phyloP scores from a whole-genome alignment of 2,113 vertebrate species.

The Perognathus longimembris region DNA sequence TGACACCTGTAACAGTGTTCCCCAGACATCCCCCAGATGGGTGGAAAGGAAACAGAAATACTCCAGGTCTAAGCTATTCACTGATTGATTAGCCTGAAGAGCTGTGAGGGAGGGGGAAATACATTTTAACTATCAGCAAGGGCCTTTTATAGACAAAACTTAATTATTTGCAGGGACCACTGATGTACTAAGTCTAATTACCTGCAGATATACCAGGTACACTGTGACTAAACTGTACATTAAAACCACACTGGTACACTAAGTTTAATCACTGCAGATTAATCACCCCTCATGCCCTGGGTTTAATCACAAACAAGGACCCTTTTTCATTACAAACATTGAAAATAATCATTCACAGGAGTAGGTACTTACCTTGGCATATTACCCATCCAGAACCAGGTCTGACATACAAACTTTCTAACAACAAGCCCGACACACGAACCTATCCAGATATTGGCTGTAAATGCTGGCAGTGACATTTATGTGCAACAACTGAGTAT shows the following conservation, averaged over 20 bases:
- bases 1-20: neutral
- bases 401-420: neutral
- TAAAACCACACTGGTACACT: too few relatives aligned
- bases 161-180: neutral
- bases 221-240: too few relatives aligned
- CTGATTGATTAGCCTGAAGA: too few relatives aligned
- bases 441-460: neutral
- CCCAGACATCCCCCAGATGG: neutral
- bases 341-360: neutral
- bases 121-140: neutral
- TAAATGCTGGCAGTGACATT: neutral
- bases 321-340: neutral
- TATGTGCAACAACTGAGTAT: neutral
- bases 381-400: neutral
- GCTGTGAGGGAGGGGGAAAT: neutral
- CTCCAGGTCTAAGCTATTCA: neutral
- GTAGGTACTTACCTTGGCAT: neutral
- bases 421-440: neutral
- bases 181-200: neutral
- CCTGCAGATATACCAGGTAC: neutral
- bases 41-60: neutral
- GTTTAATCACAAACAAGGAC: neutral
- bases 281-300: too few relatives aligned
- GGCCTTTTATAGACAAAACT: neutral
- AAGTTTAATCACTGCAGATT: neutral